These are phyloP conservation scores for Chaetura pelagica DNA, from an alignment of 2,113 vertebrate species.

Conservation along the genomic window DNA sequence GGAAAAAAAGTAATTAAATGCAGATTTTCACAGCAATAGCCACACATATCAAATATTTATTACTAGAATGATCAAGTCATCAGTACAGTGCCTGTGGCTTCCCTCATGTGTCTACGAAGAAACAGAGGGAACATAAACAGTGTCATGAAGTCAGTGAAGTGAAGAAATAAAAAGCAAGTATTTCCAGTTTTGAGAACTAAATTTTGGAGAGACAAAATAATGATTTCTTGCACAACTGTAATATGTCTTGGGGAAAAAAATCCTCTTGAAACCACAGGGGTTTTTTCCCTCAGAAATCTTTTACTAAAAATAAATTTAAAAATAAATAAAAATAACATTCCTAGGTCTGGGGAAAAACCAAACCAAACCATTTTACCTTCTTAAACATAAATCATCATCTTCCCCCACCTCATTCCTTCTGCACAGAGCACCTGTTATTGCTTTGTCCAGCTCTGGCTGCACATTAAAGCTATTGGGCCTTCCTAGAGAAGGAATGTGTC, in stretches of 20 bases:
- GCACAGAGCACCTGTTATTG: conserved; percentile 45
- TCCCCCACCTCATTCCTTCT: neutral
- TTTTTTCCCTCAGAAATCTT: conserved; percentile 25
- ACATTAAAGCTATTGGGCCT: conserved; percentile 18
- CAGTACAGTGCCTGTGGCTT: neutral
- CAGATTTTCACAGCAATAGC: neutral
- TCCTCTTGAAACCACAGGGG: conserved; percentile 9
- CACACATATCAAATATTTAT: neutral
- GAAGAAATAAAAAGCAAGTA: conserved; percentile 16
- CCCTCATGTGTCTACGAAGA: neutral
- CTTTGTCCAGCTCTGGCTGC: neutral
- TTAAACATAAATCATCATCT: conserved; percentile 52
- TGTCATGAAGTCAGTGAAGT: neutral
- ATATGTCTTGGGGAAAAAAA: conserved; percentile 36
- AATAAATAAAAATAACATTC: conserved; percentile 13
- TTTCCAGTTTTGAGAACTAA: conserved; percentile 3
- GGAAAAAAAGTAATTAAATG: neutral
- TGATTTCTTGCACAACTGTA: conserved; percentile 11
- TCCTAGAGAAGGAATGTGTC: conserved; percentile 31
- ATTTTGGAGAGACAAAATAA: conserved; percentile 18
- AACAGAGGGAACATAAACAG: neutral
- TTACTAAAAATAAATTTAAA: neutral
- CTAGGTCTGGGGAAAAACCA: neutral
- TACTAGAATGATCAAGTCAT: neutral
- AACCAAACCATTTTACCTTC: conserved; percentile 33